These are phyloP conservation scores for Xanthia icteritia DNA, from an alignment of 2,888 invertebrate species.

Conservation along the genomic window DNA sequence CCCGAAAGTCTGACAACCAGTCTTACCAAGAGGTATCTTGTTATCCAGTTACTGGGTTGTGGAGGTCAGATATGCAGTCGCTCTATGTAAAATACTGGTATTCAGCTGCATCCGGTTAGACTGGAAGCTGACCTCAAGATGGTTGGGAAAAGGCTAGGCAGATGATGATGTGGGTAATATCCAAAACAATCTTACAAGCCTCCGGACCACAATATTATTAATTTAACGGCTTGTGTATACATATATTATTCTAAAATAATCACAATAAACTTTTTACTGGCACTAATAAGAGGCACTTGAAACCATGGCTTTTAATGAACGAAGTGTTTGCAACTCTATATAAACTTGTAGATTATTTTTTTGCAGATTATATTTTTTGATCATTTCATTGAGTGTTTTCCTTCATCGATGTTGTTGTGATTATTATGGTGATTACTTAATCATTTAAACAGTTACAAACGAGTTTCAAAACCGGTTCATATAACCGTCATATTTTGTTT, in stretches of 20 bases:
- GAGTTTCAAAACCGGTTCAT: neutral
- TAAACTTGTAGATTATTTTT: neutral
- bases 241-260: conserved; percentile 5
- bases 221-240: neutral
- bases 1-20: too few relatives aligned
- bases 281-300: conserved; percentile 9
- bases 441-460: neutral
- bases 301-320: neutral
- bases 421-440: too few relatives aligned
- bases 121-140: too few relatives aligned
- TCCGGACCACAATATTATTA: neutral
- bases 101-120: too few relatives aligned
- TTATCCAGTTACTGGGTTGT: too few relatives aligned
- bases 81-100: too few relatives aligned
- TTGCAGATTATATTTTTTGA: neutral
- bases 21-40: too few relatives aligned
- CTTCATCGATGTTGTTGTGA: neutral
- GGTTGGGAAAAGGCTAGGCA: too few relatives aligned
- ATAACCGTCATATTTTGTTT: neutral
- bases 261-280: neutral
- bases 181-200: neutral
- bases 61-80: too few relatives aligned
- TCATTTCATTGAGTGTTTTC: neutral
- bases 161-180: neutral
- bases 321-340: neutral